Evolutionary conservation across 2,113 vertebrate genomes (phyloP), one percentile per base, ranked within the genome.

Genomic region (Illadopsis cleaveri): DNA sequence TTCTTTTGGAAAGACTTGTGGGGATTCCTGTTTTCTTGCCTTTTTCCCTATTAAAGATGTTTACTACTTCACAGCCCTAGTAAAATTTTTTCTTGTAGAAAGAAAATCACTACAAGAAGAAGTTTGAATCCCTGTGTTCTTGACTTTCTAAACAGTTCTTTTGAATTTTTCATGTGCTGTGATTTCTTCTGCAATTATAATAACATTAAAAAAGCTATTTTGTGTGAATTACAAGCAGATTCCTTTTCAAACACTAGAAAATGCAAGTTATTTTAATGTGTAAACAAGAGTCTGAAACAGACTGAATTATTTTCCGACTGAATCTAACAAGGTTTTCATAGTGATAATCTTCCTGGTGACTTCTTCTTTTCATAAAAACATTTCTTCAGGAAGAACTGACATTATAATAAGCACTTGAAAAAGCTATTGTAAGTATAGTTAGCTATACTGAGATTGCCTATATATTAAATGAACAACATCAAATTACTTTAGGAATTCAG

Each of bases 151-250:
- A 93, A 87, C 3, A 73, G 51, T 51, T 87, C 23, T 85, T 78
- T 51, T 79, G 50, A 78, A 86, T 66, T 88, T 95, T 94, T 86
- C 50, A 92, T 83, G 40, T 58, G 44, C 30, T 57, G 37, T 75
- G 51, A 81, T 77, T 93, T 91, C 66, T 78, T 92, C 51, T 94
- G 61, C 42, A 83, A 80, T 91, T 92, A 83, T 61, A 92, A 51
- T 37, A 78, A 35, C 47, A 92, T 84, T 56, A 23, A 79, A 80
- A 77, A 92, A 92, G 19, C 27, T 64, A n/a, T 83, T 90, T 83
- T 69, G 3, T 57, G 57, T 78, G 33, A 90, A 92, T 90, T 78
- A 62, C 30, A 82, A 82, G 9, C 10, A 93, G 24, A 79, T 40
- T 89, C 4, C 17, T 94, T 83, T 89, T 54, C 64, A 86, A 80